phyloP scores from a whole-genome alignment of 2,113 vertebrate genomes.

The Chrysochloris asiatica region DNA sequence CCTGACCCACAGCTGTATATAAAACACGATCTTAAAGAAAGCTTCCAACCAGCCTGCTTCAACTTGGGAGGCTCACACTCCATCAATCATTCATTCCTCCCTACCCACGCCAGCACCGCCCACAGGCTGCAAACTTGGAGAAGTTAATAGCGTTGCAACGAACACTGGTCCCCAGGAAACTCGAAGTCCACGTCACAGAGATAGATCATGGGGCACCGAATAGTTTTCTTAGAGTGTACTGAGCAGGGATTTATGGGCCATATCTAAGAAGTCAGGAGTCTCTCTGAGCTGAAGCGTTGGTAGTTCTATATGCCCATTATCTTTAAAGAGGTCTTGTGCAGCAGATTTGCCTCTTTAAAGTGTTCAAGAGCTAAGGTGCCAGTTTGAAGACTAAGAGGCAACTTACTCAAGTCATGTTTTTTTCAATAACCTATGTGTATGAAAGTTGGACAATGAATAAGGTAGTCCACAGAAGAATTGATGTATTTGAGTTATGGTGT shows the following conservation, averaged over 20 bases:
- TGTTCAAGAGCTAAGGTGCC: no score
- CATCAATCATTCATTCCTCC: slow-evolving; percentile 69
- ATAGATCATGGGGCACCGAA: background rate
- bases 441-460: no score
- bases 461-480: no score
- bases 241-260: slow-evolving; percentile 6
- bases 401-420: no score
- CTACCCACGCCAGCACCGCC: slow-evolving; percentile 38
- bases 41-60: slow-evolving; percentile 47
- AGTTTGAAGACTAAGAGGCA: no score
- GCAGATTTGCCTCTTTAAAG: no score
- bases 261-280: background rate
- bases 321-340: no score
- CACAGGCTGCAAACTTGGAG: slow-evolving; percentile 16
- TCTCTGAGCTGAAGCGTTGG: slow-evolving; percentile 29
- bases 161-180: slow-evolving; percentile 56
- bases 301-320: no score
- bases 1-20: slow-evolving; percentile 50
- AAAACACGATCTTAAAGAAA: slow-evolving; percentile 76
- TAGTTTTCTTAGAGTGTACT: background rate
- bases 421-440: no score
- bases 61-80: slow-evolving; percentile 47
- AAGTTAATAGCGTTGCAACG: slow-evolving; percentile 49
- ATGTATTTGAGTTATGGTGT: no score
- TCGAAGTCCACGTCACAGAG: slow-evolving; percentile 30